Conservation (phyloP, 2,113 vertebrate species). For the Aplodontia rufa region DNA sequence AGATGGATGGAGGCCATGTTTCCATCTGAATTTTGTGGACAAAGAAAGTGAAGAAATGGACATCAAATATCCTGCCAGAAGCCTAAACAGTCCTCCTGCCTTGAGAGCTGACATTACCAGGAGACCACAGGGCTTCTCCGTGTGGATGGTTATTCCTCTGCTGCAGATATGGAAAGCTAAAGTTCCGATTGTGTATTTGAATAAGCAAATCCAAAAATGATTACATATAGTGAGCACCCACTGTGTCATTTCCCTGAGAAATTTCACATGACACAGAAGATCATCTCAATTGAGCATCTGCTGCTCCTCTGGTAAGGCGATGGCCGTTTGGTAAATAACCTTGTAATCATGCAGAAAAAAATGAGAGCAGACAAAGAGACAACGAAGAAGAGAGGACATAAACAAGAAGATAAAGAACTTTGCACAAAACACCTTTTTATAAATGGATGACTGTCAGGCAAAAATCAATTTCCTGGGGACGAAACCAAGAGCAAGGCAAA, state of each 20-base stretch:
- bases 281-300: not conserved
- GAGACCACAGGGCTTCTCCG: not conserved
- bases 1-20: not conserved
- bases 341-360: slow-evolving; percentile 49
- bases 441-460: slow-evolving; percentile 45
- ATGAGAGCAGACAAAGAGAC: not conserved
- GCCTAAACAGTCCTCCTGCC: not conserved
- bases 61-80: not conserved
- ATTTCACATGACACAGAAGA: not conserved
- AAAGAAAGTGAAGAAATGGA: not conserved
- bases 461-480: slow-evolving; percentile 65
- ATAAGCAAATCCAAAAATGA: not conserved
- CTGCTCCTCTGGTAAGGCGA: not conserved
- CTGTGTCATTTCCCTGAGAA: not conserved
- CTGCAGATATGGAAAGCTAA: not conserved
- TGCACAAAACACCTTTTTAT: not conserved
- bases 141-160: not conserved
- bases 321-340: not conserved
- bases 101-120: fast-evolving
- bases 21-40: not conserved
- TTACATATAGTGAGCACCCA: not conserved
- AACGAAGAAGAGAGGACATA: slow-evolving; percentile 34
- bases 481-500: not conserved
- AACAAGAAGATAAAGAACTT: slow-evolving; percentile 46
- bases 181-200: not conserved